Evolutionary conservation across 2,888 invertebrate species (phyloP).

Genomic region (Xestobium rufovillosum): DNA sequence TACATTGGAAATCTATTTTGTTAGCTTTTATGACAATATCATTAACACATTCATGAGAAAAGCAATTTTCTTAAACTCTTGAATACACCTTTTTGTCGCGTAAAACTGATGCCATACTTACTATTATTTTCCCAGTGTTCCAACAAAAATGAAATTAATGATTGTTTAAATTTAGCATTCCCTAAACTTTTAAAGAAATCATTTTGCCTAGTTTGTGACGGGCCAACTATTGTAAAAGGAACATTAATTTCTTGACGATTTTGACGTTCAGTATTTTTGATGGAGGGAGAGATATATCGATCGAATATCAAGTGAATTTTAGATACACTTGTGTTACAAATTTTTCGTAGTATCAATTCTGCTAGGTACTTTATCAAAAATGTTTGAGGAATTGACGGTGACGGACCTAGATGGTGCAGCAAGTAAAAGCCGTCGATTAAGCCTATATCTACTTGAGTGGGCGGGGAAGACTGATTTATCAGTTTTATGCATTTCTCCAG

Average conservation of each 20-base stretch:
- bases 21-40: slow-evolving; percentile 8
- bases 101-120: slow-evolving; percentile 20
- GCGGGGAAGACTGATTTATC: slow-evolving; percentile 14
- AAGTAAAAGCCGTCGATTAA: slow-evolving; percentile 18
- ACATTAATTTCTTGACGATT: too few species aligned
- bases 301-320: too few species aligned
- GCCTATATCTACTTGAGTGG: slow-evolving; percentile 14
- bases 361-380: slow-evolving; percentile 16
- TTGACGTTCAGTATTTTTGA: too few species aligned
- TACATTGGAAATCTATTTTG: slow-evolving; percentile 10
- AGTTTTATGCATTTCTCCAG: slow-evolving; percentile 17
- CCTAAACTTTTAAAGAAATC: slow-evolving; percentile 4
- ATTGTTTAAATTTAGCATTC: slow-evolving; percentile 15
- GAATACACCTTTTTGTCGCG: slow-evolving; percentile 16
- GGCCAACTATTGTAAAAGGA: too few species aligned
- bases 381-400: slow-evolving; percentile 11
- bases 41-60: slow-evolving; percentile 5
- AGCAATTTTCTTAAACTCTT: slow-evolving; percentile 11
- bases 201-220: slow-evolving; percentile 4
- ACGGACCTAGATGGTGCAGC: slow-evolving; percentile 15
- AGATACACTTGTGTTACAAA: too few species aligned
- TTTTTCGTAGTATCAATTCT: slow-evolving; percentile 15
- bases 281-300: too few species aligned
- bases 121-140: slow-evolving; percentile 19
- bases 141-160: slow-evolving; percentile 21